Evolutionary conservation across 2,797 vertebrate species (phyloP).

Genomic region (Loriculus beryllinus): DNA sequence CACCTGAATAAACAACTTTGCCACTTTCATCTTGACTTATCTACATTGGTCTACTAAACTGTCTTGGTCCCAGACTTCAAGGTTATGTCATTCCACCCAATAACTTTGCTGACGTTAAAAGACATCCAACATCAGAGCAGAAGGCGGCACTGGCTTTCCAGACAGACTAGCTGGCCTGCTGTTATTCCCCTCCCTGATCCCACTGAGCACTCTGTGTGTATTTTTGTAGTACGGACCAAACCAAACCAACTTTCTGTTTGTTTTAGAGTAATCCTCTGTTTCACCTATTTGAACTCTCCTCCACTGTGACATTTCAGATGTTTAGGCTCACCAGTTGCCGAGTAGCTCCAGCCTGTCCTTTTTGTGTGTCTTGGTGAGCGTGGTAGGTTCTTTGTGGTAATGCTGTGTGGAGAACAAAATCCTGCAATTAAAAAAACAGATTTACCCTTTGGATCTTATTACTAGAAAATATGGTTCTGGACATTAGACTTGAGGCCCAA

Average conservation of each 20-base stretch:
- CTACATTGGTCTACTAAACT: neutral
- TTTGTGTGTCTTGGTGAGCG: neutral
- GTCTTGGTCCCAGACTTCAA: neutral
- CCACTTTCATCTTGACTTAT: slow-evolving; percentile 1
- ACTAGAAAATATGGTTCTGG: neutral
- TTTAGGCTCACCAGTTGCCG: rapidly evolving
- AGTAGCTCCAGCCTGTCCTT: neutral
- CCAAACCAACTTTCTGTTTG: neutral
- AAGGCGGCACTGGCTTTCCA: neutral
- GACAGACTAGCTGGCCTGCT: neutral
- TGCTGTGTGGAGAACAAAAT: neutral
- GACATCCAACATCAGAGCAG: neutral
- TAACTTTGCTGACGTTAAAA: neutral
- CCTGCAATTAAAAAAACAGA: neutral
- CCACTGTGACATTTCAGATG: neutral
- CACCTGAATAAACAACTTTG: slow-evolving; percentile 22
- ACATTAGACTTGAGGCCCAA: neutral
- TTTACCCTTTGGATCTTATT: neutral
- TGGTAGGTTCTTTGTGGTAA: neutral
- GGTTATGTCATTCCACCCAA: neutral
- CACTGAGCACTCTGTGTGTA: neutral
- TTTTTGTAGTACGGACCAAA: neutral
- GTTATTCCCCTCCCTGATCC: neutral
- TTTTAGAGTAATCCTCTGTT: neutral
- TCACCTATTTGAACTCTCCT: neutral